Evolutionary conservation across 2,888 invertebrate genomes (phyloP).

Genomic region (Mimas tiliae): DNA sequence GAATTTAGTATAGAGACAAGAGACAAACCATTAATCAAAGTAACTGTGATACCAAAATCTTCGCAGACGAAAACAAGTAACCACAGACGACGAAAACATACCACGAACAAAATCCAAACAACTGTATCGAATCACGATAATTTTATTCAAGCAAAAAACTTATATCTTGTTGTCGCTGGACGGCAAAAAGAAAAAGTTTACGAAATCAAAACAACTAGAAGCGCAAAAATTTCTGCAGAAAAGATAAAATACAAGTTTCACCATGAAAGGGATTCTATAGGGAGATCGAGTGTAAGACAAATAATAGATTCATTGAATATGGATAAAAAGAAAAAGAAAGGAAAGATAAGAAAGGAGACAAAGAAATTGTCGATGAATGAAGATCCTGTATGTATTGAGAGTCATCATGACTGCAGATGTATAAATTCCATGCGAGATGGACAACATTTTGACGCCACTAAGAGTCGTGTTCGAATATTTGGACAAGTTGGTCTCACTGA

Average conservation of each 20-base stretch:
- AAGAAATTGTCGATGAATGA: constrained; percentile 29
- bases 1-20: constrained; percentile 4
- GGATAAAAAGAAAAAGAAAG: constrained; percentile 58
- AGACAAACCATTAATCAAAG: constrained; percentile 59
- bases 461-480: constrained; percentile 60
- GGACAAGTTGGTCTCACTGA: constrained; percentile 65
- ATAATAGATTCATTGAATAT: constrained; percentile 59
- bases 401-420: constrained; percentile 37
- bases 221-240: constrained; percentile 50
- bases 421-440: constrained; percentile 27
- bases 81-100: constrained; percentile 44
- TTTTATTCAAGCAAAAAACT: constrained; percentile 53
- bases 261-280: constrained; percentile 50
- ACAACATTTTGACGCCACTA: constrained; percentile 31
- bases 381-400: constrained; percentile 27
- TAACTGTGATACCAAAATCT: constrained; percentile 61
- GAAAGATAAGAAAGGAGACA: constrained; percentile 38
- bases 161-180: constrained; percentile 55
- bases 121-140: constrained; percentile 59
- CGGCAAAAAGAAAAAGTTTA: constrained; percentile 56
- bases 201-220: constrained; percentile 62
- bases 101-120: constrained; percentile 46
- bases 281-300: constrained; percentile 47
- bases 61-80: constrained; percentile 45
- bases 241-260: constrained; percentile 35